Evolutionary conservation across 2,113 vertebrate species (phyloP).

Genomic region (Carassius auratus): DNA sequence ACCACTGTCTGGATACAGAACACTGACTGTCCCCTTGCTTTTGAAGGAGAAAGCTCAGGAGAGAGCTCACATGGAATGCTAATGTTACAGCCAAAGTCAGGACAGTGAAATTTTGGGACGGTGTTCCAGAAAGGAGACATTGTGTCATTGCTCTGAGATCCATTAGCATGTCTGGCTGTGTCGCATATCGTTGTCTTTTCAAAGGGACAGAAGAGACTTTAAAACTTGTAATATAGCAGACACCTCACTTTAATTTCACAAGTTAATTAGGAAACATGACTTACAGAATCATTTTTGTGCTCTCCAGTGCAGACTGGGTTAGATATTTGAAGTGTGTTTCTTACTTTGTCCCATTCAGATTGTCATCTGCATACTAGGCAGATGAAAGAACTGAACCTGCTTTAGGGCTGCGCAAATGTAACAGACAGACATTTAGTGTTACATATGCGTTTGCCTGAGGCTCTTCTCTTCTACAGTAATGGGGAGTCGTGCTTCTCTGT

Average conservation of each 20-base stretch:
- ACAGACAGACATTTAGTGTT: conserved; percentile 57
- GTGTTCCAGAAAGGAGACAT: conserved; percentile 14
- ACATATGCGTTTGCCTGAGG: conserved; percentile 54
- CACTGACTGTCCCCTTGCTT: conserved; percentile 14
- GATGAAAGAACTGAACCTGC: conserved; percentile 33
- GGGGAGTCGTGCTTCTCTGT: conserved; percentile 49
- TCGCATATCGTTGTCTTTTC: background rate
- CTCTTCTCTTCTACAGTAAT: conserved; percentile 38
- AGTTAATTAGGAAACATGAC: background rate
- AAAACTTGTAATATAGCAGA: background rate
- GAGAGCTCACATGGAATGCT: conserved; percentile 26
- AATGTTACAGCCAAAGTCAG: conserved; percentile 41
- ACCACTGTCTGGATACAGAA: conserved; percentile 33
- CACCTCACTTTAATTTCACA: background rate
- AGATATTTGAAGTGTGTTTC: background rate
- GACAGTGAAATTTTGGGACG: conserved; percentile 31
- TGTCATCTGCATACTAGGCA: conserved; percentile 36
- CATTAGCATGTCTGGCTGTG: conserved; percentile 1
- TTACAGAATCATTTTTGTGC: background rate
- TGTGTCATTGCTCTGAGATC: conserved; percentile 5
- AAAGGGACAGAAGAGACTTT: background rate
- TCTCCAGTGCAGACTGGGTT: background rate
- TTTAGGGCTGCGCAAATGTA: conserved; percentile 26
- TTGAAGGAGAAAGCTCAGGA: conserved; percentile 44
- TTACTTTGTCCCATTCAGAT: background rate